Evolutionary conservation across 1,140 invertebrate species (phyloP), one percentile per base, ranked within the genome.

Genomic region (Agraylea sexmaculata): DNA sequence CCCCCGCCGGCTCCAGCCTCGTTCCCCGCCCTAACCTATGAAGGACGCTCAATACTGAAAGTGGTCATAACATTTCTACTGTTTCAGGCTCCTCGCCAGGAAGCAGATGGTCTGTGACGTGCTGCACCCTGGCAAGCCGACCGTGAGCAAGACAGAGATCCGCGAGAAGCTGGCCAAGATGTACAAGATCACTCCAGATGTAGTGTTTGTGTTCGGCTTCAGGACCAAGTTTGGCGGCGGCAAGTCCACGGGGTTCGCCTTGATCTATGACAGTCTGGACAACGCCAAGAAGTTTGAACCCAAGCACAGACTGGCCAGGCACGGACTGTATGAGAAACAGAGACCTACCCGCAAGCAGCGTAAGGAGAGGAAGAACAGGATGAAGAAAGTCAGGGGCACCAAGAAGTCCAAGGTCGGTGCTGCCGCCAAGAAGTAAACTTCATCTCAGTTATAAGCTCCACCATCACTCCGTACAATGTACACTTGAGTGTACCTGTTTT

Each of bases 71-170:
- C n/a, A 35, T 31, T 59, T 60, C 20, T 30, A 15, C 19, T 3
- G 33, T 54, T 57, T 34, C 57, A 68, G 91, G 65, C 78, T 99
- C 64, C 74, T 99, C 65, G 82, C 79, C 71, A 77, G 95, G 50
- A 95, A 93, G 74, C 95, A 99, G 79, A 99, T 99, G 95, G 93
- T 95, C 60, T 80, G 77, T 68, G 95, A 99, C 82, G 89, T 99
- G 23, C 70, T 97, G 25, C 96, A 99, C 63, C 93, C 95, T 32
- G 87, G 90, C 33, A 80, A 90, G 52, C 76, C 92, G 4, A 94
- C 92, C 20, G 84, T 99, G 32, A 85, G 91, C 53, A 99, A 99
- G 68, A 92, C 84, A 12, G 93, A 99, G 60, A 85, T 99, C 50
- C 73, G 93, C 42, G 94, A 99, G 56, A 96, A 94, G 62, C 65